These are phyloP conservation scores for Cephus rjabovi DNA, from an alignment of 2,888 invertebrate species.

Conservation along the genomic window DNA sequence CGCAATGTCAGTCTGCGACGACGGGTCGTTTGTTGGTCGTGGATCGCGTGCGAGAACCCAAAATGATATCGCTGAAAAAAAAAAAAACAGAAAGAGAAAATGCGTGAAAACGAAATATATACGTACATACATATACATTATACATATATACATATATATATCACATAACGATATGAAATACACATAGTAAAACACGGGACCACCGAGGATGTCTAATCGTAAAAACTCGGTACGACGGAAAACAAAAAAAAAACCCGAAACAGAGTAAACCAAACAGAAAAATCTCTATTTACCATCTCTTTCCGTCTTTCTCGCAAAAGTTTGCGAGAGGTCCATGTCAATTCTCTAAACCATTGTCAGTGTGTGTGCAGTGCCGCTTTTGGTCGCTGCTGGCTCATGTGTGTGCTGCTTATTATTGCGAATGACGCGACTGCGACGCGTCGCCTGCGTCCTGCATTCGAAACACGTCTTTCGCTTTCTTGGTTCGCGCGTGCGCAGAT, in stretches of 20 bases:
- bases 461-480: not conserved
- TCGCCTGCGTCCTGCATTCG: slow-evolving; percentile 15
- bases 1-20: not conserved
- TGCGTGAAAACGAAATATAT: slow-evolving; percentile 3
- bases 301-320: not conserved
- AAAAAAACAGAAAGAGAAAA: not conserved
- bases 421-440: slow-evolving; percentile 6
- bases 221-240: not conserved
- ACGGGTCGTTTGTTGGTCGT: slow-evolving; percentile 7
- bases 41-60: slow-evolving; percentile 1
- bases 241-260: not conserved
- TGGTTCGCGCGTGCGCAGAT: slow-evolving; percentile 5
- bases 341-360: slow-evolving; percentile 54
- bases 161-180: slow-evolving; percentile 6
- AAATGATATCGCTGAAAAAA: not conserved
- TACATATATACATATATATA: not conserved
- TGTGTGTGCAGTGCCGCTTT: slow-evolving; percentile 62
- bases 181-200: not conserved
- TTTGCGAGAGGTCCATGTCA: not conserved
- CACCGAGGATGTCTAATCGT: not conserved
- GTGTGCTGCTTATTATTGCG: slow-evolving; percentile 27
- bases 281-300: not conserved
- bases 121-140: not conserved
- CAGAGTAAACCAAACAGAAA: not conserved
- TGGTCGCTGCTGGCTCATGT: slow-evolving; percentile 54